Evolutionary conservation across 2,113 vertebrate genomes (phyloP), one percentile per base, ranked within the genome.

Genomic region (Epinephelus cyanopodus): DNA sequence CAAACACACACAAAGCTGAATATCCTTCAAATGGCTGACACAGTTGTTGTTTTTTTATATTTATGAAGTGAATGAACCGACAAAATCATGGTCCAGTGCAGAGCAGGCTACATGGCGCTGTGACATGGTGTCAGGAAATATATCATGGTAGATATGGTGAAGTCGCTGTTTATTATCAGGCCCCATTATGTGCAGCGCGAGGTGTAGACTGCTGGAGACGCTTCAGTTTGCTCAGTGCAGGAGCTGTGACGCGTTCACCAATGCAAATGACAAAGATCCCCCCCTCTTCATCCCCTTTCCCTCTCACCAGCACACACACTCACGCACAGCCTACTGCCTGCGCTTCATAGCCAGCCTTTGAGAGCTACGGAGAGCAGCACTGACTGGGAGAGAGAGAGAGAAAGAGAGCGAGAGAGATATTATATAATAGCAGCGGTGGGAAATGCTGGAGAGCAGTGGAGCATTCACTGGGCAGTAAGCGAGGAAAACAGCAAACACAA

Each of bases 191-290:
- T 58, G 71, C 74, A 64, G 69, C 6, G 54, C 23, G 19, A 67
- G 73, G 76, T 77, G 63, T 7, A 56, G 78, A 72, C 82, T 33
- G 70, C 69, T 74, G 89, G 85, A 89, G 91, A 81, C 78, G 61
- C 81, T 50, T 53, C 53, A 23, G 56, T 70, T 69, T 42, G 65
- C 79, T 82, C 80, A 50, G 72, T 54, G 66, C 71, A 74, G 79
- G 77, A 83, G 81, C 83, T 61, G 88, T 90, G 90, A 94, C 90
- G 93, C 87, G 88, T 76, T 91, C 92, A 81, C 90, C 89, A 87
- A 94, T 93, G 92, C 92, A 94, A 94, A 94, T 93, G 69, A 91
- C 86, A 90, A 52, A 63, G 58, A 74, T 47, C 61, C 71, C 68
- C 70, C 19, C 69, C 79, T 53, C 61, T 42, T 21, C 62, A 17